Evolutionary conservation across 2,888 invertebrate genomes (phyloP).

Genomic region (Toxonevra muliebris): DNA sequence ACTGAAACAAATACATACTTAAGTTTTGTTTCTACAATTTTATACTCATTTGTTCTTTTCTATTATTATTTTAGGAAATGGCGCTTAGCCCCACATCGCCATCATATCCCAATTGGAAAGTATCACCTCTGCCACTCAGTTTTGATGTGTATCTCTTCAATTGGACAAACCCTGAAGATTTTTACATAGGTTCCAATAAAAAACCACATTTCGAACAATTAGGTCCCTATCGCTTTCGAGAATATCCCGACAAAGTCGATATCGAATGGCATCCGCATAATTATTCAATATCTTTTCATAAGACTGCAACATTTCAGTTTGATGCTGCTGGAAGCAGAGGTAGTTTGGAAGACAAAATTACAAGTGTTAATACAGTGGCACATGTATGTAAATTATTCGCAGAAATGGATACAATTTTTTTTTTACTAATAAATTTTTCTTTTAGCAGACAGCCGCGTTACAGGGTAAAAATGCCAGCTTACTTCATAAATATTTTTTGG

Average conservation of each 20-base stretch:
- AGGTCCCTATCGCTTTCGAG: slow-evolving; percentile 75
- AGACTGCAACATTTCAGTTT: slow-evolving; percentile 76
- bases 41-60: slow-evolving; percentile 5
- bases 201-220: slow-evolving; percentile 69
- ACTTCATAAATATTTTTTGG: slow-evolving; percentile 69
- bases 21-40: too few species aligned
- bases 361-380: slow-evolving; percentile 79
- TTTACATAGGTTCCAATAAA: slow-evolving; percentile 68
- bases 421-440: slow-evolving; percentile 22
- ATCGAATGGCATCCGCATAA: slow-evolving; percentile 77
- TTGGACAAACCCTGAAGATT: slow-evolving; percentile 80
- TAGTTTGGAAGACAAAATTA: slow-evolving; percentile 73
- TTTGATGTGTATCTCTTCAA: slow-evolving; percentile 79
- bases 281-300: slow-evolving; percentile 77
- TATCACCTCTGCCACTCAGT: slow-evolving; percentile 71
- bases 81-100: slow-evolving; percentile 70
- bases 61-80: slow-evolving; percentile 68
- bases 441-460: slow-evolving; percentile 63
- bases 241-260: slow-evolving; percentile 75
- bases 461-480: slow-evolving; percentile 68
- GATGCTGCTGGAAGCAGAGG: slow-evolving; percentile 75
- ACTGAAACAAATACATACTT: too few species aligned
- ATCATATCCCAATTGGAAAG: slow-evolving; percentile 76
- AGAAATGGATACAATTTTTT: slow-evolving; percentile 17
- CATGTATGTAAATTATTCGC: slow-evolving; percentile 70